Percentiles rank a stretch among this genome's conserved stretches.
These are phyloP conservation scores for Muscicapa adusta DNA, from an alignment of 2,113 vertebrate genomes.

Conservation along the genomic window DNA sequence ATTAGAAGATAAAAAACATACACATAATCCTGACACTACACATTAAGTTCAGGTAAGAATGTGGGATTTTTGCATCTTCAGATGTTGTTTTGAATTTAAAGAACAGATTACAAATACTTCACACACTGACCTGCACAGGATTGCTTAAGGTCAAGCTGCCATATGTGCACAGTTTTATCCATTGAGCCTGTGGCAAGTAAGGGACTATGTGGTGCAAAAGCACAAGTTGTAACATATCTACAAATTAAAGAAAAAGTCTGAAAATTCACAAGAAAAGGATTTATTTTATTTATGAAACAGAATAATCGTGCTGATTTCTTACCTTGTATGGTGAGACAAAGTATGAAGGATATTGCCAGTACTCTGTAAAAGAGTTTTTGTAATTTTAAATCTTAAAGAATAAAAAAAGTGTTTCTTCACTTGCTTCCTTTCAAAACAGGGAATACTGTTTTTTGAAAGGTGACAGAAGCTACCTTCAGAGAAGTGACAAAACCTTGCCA, in stretches of 20 bases:
- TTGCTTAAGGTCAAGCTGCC: constrained; percentile 76
- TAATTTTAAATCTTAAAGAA: not conserved
- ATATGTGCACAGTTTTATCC: constrained; percentile 88
- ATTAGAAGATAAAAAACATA: not conserved
- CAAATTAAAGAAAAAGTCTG: not conserved
- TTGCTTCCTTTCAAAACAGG: not conserved
- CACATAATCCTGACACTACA: not conserved
- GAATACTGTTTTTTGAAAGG: not conserved
- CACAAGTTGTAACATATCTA: constrained; percentile 88
- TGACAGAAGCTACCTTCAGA: not conserved
- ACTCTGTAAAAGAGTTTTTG: constrained; percentile 67
- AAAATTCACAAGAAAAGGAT: not conserved
- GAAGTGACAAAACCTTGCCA: not conserved
- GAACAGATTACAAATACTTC: not conserved
- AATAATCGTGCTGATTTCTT: constrained; percentile 16
- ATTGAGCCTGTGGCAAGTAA: constrained; percentile 90
- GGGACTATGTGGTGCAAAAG: constrained; percentile 78
- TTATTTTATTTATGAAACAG: not conserved
- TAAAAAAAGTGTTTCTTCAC: not conserved
- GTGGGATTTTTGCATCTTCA: not conserved
- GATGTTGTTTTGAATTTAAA: not conserved
- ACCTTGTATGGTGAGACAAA: constrained; percentile 85
- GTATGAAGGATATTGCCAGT: constrained; percentile 76
- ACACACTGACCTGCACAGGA: constrained; percentile 68
- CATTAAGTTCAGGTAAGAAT: not conserved